Evolutionary conservation across 2,113 vertebrate genomes (phyloP).

Genomic region (Passer domesticus): DNA sequence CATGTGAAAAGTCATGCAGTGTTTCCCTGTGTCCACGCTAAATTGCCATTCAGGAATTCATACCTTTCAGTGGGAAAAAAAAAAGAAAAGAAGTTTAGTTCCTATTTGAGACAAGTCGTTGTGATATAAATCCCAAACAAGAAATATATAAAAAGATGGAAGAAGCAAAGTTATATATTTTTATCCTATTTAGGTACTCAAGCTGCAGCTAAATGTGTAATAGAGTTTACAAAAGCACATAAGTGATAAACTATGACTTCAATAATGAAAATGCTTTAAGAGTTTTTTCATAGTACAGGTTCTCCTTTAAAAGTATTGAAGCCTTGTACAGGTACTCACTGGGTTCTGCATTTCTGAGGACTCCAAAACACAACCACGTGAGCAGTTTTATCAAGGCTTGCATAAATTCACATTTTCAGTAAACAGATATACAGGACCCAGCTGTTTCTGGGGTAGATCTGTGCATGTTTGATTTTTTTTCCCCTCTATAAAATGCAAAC

Average conservation of each 20-base stretch:
- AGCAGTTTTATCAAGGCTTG: background rate
- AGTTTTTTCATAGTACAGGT: background rate
- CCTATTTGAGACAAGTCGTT: background rate
- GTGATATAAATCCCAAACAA: background rate
- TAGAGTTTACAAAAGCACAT: background rate
- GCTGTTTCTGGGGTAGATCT: background rate
- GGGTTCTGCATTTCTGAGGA: background rate
- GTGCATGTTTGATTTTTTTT: background rate
- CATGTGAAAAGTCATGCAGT: constrained; percentile 12
- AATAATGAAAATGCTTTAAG: background rate
- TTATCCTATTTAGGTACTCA: background rate
- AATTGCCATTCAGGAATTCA: constrained; percentile 53
- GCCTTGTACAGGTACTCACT: background rate
- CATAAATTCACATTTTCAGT: background rate
- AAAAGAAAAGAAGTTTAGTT: background rate
- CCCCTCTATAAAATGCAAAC: background rate
- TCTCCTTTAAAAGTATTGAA: background rate
- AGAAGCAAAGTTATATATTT: background rate
- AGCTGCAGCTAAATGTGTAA: background rate
- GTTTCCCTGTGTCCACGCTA: background rate
- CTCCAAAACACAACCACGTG: background rate
- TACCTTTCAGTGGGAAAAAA: background rate
- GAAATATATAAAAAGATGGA: background rate
- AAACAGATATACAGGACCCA: background rate
- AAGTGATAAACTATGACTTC: background rate